Conservation (phyloP, 2,113 vertebrate genomes). For the Megaceryle torquata region DNA sequence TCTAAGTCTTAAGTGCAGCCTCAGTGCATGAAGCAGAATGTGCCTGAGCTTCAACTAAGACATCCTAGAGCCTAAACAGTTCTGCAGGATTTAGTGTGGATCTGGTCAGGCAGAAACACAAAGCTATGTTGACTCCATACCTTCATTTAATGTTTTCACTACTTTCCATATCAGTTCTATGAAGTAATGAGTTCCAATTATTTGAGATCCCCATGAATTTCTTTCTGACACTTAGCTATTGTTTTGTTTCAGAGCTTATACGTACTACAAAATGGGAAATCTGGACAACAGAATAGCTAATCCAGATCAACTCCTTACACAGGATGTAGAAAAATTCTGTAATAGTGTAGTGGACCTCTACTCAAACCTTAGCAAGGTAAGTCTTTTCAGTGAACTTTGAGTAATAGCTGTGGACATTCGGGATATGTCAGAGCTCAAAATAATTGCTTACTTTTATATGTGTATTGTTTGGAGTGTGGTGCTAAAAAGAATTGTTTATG, state of each 20-base stretch:
- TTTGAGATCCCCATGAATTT: neutral
- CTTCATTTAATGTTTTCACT: neutral
- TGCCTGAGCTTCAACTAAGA: neutral
- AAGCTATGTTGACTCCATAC: neutral
- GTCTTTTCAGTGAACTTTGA: neutral
- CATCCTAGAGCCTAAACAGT: neutral
- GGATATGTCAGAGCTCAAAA: neutral
- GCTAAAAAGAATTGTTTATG: neutral
- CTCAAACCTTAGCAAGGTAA: slow-evolving; percentile 97
- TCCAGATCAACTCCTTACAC: slow-evolving; percentile 94
- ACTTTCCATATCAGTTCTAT: neutral
- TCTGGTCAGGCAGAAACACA: neutral
- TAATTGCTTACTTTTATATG: neutral
- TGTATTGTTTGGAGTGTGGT: neutral
- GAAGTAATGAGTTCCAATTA: neutral
- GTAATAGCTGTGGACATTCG: neutral
- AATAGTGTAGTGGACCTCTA: slow-evolving; percentile 98
- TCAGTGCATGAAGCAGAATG: neutral
- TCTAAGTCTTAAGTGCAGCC: neutral
- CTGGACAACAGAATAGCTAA: slow-evolving; percentile 97
- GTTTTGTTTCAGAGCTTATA: slow-evolving; percentile 83
- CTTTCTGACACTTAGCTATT: neutral
- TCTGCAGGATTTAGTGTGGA: neutral
- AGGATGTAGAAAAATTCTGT: slow-evolving; percentile 98
- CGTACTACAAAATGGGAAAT: slow-evolving; percentile 99